Base-by-base conservation (phyloP, 2,797 vertebrate genomes). In the Gymnothorax reevesii region DNA sequence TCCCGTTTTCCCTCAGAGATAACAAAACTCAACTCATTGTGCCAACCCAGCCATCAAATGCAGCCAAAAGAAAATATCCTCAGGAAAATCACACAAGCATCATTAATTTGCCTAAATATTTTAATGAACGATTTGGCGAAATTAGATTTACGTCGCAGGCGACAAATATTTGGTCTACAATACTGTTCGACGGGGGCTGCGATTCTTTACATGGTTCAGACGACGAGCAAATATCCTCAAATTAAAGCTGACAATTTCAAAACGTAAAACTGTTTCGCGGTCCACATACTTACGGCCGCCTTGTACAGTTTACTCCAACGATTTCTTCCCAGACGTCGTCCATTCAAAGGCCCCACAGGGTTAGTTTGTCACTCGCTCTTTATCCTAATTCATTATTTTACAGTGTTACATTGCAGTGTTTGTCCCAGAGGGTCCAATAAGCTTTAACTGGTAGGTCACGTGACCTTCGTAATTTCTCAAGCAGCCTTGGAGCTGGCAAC, bases 371-470 rank as follows among this genome's bases (percentile, higher is more conserved):
- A 17, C 27, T n/a, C 0, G 25, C 25, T 75, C 25, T 79, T 66
- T 33, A 17, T 49, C 20, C 10, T 59, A 57, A 15, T 49, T 52
- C 33, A 22, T 69, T 57, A 15, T 27, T 54, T 59, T 83, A 86
- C 12, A 7, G 22, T 3, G 22, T 60, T 25, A 62, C 7, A 62
- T 71, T 59, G 25, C 54, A 52, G 17, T 66, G 52, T 57, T 33
- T 33, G 75, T 54, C 77, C 25, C 62, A n/a, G 87, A 83, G 83
- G 62, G 57, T 73, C 83, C 80, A 17, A 87, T 87, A 85, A 85
- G 66, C 27, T 52, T 87, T 82, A 83, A 75, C 87, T 60, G 83
- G 52, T 59, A 54, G 55, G 86, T 75, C 82, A 83, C 52, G 20
- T 79, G 17, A 59, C 33, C 57, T 4, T 83, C 9, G 33, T 69